These are phyloP conservation scores for Odocoileus hemionus DNA, from an alignment of 2,113 vertebrate species.

Conservation along the genomic window DNA sequence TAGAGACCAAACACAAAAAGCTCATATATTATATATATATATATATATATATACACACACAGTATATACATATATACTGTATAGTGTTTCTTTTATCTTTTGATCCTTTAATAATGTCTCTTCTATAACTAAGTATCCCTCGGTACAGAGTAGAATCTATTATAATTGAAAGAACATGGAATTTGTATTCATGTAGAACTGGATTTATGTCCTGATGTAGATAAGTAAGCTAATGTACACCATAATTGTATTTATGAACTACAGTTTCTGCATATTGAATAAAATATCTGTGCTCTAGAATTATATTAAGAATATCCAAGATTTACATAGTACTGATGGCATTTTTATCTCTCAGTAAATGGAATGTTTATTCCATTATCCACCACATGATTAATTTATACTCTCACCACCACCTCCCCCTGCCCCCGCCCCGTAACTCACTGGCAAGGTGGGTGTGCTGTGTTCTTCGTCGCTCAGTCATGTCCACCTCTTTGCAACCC, in stretches of 20 bases:
- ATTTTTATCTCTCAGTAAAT: not conserved
- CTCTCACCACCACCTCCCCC: not conserved
- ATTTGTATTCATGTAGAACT: not conserved
- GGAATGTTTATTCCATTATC: not conserved
- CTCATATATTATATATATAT: not conserved
- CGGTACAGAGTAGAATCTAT: not conserved
- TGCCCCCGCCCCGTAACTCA: accelerated
- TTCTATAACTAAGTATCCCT: not conserved
- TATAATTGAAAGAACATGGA: not conserved
- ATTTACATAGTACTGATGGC: not conserved
- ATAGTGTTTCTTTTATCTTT: not conserved
- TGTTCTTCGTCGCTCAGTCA: not conserved
- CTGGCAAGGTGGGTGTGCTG: not conserved
- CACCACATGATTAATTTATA: not conserved
- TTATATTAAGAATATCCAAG: not conserved
- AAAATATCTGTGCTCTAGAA: not conserved
- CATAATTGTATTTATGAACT: not conserved
- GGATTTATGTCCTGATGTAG: not conserved
- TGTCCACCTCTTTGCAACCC: not conserved
- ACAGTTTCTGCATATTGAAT: not conserved
- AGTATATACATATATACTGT: not conserved
- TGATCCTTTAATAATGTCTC: not conserved
- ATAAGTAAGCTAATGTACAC: not conserved
- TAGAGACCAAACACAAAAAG: not conserved
- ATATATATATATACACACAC: not conserved